Base-by-base conservation (phyloP, 2,888 invertebrate genomes). In the Ennomos erosarius region DNA sequence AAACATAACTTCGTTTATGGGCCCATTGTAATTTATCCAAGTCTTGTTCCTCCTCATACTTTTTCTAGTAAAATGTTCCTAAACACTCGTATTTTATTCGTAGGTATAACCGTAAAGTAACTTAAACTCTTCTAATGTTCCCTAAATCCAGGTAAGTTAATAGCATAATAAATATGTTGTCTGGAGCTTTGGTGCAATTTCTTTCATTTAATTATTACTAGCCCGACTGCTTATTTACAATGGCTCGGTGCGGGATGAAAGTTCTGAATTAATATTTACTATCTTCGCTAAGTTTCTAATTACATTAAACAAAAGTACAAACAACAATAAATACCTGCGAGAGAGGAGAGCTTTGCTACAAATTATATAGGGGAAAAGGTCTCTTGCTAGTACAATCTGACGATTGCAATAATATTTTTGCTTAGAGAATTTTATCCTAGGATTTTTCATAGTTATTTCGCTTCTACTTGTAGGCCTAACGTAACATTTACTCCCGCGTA, bases 191-290 rank as follows among this genome's bases (percentile, higher is more conserved):
- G 49, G 56, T 65, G 60, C 66, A 65, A 66, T 69, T 62, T 55
- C 58, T 62, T 65, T 63, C 62, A 62, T 65, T 68, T 68, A 68
- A 66, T 68, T 70, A 68, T 64, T 66, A 64, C 59, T 55, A 8
- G 57, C 58, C 40, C 55, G 54, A 55, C 55, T 40, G 36, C 55
- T 65, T 56, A 37, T 60, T 55, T 59, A 47, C 58, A 62, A 48
- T 50, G 49, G 43, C 59, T 42, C 52, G 55, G 65, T 59, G 56
- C 47, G 54, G 47, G 62, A 46, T 36, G 46, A 52, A 61, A 62
- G 54, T 59, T 43, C 47, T 10, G 51, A 61, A 69, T 68, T 66
- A 66, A 66, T 64, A 69, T 68, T 60, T 59, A 65, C 61, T 59
- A 56, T 61, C 56, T 16, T 44, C 47, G 56, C 56, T 67, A 51